Evolutionary conservation across 2,888 invertebrate genomes (phyloP).

Genomic region (Unio delphinus): DNA sequence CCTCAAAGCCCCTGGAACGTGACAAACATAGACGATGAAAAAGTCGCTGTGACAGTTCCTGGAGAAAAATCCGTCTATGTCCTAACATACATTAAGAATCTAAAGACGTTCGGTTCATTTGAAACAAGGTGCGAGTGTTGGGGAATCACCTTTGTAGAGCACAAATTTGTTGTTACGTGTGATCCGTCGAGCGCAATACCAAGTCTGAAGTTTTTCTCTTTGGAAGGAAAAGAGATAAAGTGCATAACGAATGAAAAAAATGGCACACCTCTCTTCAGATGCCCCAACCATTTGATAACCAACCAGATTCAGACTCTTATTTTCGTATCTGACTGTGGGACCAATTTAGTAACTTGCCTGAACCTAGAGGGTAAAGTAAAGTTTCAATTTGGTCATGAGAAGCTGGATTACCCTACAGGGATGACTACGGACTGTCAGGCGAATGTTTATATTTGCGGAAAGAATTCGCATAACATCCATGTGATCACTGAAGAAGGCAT

Average conservation of each 20-base stretch:
- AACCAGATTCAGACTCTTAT: constrained; percentile 14
- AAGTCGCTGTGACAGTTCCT: constrained; percentile 25
- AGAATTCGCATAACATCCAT: constrained; percentile 33
- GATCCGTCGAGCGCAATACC: constrained; percentile 33
- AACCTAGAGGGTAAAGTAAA: constrained; percentile 17
- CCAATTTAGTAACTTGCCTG: constrained; percentile 15
- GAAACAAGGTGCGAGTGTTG: constrained; percentile 31
- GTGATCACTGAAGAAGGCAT: constrained; percentile 21
- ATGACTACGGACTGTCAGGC: constrained; percentile 26
- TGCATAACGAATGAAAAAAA: constrained; percentile 27
- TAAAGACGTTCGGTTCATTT: constrained; percentile 16
- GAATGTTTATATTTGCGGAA: constrained; percentile 30
- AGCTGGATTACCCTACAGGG: constrained; percentile 21
- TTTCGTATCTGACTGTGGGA: constrained; percentile 22
- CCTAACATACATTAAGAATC: constrained; percentile 15
- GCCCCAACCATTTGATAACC: constrained; percentile 28
- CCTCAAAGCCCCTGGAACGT: constrained; percentile 36
- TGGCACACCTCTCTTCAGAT: constrained; percentile 16
- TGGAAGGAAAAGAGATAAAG: constrained; percentile 16
- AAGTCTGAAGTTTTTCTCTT: constrained; percentile 21
- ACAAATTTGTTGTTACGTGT: constrained; percentile 25
- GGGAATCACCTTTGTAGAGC: constrained; percentile 22
- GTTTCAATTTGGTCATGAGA: constrained; percentile 25
- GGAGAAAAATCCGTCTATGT: constrained; percentile 24
- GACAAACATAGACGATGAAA: constrained; percentile 19